phyloP scores from a whole-genome alignment of 2,797 vertebrate species.

The Acipenser ruthenus region DNA sequence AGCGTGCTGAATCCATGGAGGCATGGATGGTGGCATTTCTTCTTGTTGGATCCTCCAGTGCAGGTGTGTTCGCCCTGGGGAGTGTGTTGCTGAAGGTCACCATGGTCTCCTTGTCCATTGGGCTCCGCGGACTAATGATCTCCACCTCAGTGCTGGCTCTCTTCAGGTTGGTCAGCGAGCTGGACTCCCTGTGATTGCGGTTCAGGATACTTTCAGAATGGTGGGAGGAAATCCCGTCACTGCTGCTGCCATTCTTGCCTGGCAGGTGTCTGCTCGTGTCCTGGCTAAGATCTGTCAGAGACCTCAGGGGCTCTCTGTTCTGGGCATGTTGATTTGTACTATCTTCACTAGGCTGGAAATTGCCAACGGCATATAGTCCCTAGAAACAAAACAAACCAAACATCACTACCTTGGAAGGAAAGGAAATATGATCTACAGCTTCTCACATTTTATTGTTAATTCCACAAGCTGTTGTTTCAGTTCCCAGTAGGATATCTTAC shows the following conservation, averaged over 20 bases:
- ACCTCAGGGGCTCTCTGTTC: slow-evolving; percentile 59
- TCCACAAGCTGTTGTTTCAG: too few relatives aligned
- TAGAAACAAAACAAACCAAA: slow-evolving; percentile 45
- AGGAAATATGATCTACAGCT: too few relatives aligned
- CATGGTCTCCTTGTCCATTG: slow-evolving; percentile 77
- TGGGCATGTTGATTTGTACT: slow-evolving; percentile 44
- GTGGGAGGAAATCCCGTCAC: slow-evolving; percentile 65
- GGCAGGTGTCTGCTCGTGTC: slow-evolving; percentile 74
- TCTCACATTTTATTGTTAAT: too few relatives aligned
- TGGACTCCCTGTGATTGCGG: slow-evolving; percentile 65
- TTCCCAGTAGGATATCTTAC: too few relatives aligned
- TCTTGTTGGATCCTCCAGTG: slow-evolving; percentile 75
- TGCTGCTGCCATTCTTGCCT: slow-evolving; percentile 70
- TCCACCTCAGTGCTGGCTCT: slow-evolving; percentile 74
- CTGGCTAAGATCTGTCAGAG: slow-evolving; percentile 79
- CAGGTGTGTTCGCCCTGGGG: slow-evolving; percentile 81
- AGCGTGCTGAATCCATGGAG: slow-evolving; percentile 88
- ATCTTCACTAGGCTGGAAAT: slow-evolving; percentile 87
- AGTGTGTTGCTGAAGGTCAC: slow-evolving; percentile 94
- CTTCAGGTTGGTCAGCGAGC: slow-evolving; percentile 75
- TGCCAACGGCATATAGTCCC: slow-evolving; percentile 91
- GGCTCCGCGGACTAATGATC: slow-evolving; percentile 71
- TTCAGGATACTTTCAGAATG: slow-evolving; percentile 74
- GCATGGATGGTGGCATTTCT: slow-evolving; percentile 82
- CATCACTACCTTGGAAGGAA: neutral